Base-by-base conservation (phyloP, 2,888 invertebrate genomes). In the Odontocolon sp. region DNA sequence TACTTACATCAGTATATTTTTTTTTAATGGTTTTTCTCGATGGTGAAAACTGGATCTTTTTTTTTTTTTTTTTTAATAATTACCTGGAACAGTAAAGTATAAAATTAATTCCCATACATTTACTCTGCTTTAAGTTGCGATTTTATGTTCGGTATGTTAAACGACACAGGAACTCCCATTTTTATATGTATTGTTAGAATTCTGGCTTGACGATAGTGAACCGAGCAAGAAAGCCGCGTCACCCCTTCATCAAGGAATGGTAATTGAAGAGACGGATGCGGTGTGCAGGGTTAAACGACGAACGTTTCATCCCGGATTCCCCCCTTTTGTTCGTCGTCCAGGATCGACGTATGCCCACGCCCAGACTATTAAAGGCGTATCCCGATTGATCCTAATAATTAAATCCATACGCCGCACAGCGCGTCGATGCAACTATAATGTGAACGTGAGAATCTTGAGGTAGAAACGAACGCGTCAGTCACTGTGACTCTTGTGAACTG, bases 311-410 rank as follows among this genome's bases (percentile, higher is more conserved):
- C 66, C 64, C 28, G 42, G 36, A 56, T 47, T 54, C 77, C 75
- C 77, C 70, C 71, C 79, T 81, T 83, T 85, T 83, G 82, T 85
- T 69, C 77, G 68, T 45, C 14, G 45, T 57, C 74, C 23, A 56
- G 33, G 76, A 71, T 81, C 77, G 80, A 80, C 78, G 77, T 57
- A 79, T 74, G 40, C 45, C 77, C 80, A 83, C 86, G 84, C 84
- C 86, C 85, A 83, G 67, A 61, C 85, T 86, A 86, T 87, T 86
- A 85, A 85, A 82, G 80, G 81, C 80, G 81, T 83, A 83, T 71
- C 73, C 38, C 54, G 81, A 85, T 87, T 84, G 86, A 86, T 87
- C 77, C 78, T 68, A 83, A 87, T 88, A 87, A 88, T 87, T 86
- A 87, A 87, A 87, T 83, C 81, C 79, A 81, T 83, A 81, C 79